A percentile compares a stretch with the other conserved stretches of the same genome.
These are phyloP conservation scores for Onychomys torridus DNA, from an alignment of 2,797 vertebrate genomes.

Conservation along the genomic window DNA sequence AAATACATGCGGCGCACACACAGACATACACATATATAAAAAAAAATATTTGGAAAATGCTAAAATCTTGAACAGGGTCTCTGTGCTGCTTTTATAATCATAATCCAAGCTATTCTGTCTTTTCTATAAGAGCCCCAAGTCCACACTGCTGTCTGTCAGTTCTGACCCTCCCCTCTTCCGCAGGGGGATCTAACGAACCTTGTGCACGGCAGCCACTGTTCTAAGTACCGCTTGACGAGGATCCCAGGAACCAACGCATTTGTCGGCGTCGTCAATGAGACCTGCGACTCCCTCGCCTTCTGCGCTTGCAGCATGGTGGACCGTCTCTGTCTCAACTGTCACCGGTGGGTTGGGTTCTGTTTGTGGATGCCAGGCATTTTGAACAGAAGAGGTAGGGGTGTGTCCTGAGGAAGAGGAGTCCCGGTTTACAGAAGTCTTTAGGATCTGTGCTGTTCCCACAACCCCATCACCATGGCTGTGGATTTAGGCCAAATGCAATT, in stretches of 20 bases:
- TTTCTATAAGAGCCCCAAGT: not conserved
- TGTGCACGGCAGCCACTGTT: slow-evolving; percentile 98
- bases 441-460: not conserved
- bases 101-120: not conserved
- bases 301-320: slow-evolving; percentile 99
- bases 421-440: not conserved
- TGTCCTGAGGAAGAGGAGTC: not conserved
- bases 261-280: slow-evolving; percentile 98
- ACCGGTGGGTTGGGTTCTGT: slow-evolving; percentile 89
- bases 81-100: slow-evolving; percentile 3
- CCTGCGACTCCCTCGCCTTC: slow-evolving; percentile 97
- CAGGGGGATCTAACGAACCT: slow-evolving; percentile 99
- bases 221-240: slow-evolving; percentile 95
- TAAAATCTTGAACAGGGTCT: not conserved
- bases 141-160: not conserved
- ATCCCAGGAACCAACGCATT: slow-evolving; percentile 98
- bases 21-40: not conserved
- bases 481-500: not conserved
- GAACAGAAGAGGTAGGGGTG: not conserved
- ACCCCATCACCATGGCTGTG: not conserved
- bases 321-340: slow-evolving; percentile 98
- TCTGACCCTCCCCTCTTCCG: not conserved
- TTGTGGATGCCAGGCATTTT: not conserved
- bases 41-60: not conserved
- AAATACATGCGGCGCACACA: not conserved